These are phyloP conservation scores for Bufo gargarizans DNA, from an alignment of 2,113 vertebrate species.

Conservation along the genomic window DNA sequence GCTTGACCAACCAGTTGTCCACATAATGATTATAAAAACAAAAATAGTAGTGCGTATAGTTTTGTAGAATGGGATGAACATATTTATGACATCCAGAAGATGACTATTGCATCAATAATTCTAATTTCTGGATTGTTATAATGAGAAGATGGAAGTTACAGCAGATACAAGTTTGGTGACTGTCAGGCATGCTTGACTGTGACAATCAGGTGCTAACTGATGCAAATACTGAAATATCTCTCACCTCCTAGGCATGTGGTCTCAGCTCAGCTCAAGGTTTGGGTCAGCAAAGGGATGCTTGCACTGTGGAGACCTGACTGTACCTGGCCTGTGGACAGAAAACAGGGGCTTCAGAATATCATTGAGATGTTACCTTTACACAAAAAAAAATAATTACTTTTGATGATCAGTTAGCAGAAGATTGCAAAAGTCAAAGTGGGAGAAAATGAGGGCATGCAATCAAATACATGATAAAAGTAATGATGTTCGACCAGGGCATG, in stretches of 20 bases:
- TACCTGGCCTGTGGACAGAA: constrained; percentile 59
- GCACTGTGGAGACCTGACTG: constrained; percentile 59
- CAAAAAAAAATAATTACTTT: background rate
- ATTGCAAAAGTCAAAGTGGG: constrained; percentile 42
- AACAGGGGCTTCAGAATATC: constrained; percentile 59
- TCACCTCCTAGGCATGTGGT: constrained; percentile 59
- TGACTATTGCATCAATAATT: background rate
- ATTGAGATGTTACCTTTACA: constrained; percentile 45
- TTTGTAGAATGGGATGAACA: background rate
- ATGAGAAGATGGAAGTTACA: background rate
- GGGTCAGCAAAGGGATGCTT: constrained; percentile 59
- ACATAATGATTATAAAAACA: no score
- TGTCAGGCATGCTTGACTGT: constrained; percentile 41
- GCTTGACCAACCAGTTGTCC: no score
- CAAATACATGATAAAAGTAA: background rate
- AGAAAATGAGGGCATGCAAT: constrained; percentile 16
- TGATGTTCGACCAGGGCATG: background rate
- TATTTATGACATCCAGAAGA: background rate
- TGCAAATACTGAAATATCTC: constrained; percentile 48
- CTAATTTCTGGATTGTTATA: background rate
- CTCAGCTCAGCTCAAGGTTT: constrained; percentile 58
- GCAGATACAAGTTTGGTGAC: background rate
- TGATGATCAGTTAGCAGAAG: constrained; percentile 47
- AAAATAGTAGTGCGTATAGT: no score
- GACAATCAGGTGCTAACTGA: constrained; percentile 51